Evolutionary conservation across 2,113 vertebrate genomes (phyloP), one percentile per base, ranked within the genome.

Genomic region (Acanthochromis polyacanthus): DNA sequence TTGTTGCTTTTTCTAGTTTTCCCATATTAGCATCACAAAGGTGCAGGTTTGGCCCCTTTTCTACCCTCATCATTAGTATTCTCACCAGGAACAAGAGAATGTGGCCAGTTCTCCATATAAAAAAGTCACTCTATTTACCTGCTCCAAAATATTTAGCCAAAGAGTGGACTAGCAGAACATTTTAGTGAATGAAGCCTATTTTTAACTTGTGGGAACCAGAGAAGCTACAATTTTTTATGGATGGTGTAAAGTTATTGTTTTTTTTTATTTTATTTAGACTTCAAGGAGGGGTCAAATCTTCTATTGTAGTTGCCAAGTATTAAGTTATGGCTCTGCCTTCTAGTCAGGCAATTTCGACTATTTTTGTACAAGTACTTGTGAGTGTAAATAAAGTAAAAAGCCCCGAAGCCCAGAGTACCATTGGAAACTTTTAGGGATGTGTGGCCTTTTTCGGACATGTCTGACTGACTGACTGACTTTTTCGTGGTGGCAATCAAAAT

Each of bases 1-100:
- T 40, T 75, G 78, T 57, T 80, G 67, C 64, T 84, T 82, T 86
- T 83, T 84, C 23, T 40, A 53, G 25, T 87, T 90, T 78, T 55
- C 4, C 59, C 14, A 71, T 43, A 90, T 94, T 93, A 89, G 70
- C 93, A 94, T 94, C 79, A 92, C 85, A 93, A 94, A 91, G 84
- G 71, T 9, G 15, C 25, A 73, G 51, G 52, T 63, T 89, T 78
- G 78, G 63, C 78, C 56, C 25, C 46, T 72, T 83, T 60, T 79
- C 59, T 58, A 63, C 30, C 60, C 36, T 62, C 58, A 32, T 78
- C 75, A 91, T 95, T 95, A 92, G 91, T 89, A 94, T 86, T 92
- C 93, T 52, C n/a, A 78, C 71, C 83, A 88, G 81, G 72, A 68
- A 23, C 45, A 30, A 50, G 75, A 48, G 20, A 62, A 52, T n/a